Evolutionary conservation across 2,797 vertebrate genomes (phyloP), one percentile per base, ranked within the genome.

Genomic region (Mus spretus): DNA sequence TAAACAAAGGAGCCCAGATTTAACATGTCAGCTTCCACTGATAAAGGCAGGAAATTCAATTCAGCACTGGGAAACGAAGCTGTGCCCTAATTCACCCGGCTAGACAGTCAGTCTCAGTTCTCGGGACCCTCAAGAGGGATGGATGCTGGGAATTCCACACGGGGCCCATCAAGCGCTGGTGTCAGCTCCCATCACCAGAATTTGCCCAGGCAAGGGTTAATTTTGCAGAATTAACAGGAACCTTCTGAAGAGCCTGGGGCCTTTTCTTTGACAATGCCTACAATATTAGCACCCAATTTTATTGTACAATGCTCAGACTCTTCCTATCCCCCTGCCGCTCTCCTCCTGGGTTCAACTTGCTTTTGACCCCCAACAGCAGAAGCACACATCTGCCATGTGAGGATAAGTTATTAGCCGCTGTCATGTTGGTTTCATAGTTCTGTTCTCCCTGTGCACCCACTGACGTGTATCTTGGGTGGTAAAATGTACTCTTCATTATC

Each of bases 1-100:
- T 96, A 97, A 98, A 98, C 96, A 98, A 97, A 96, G 96, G 96
- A 47, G 65, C 89, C 97, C 93, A 93, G 94, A 95, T 94, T 78
- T 92, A 93, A 77, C 88, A 93, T 0, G 1, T 79, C 77, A 55
- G 31, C 89, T 92, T 89, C 96, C 90, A 79, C 92, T 81, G 94
- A 98, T 97, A 98, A 97, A 97, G 96, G 40, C 96, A 97, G 98
- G 96, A 98, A 98, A 95, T 91, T 78, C 84, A 98, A 95, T 91
- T 78, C 84, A 84, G 95, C 13, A 1, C 26, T 79, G 74, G 93
- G 92, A 93, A 86, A 78, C 63, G 2, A 84, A 93, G 59, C 44
- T 47, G 9, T 96, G 81, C 96, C 97, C 96, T 95, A 87, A 47
- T 87, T 97, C 40, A 87, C 94, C 95, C 97, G 22, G 6, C 57